Evolutionary conservation across 1,140 invertebrate species (phyloP).

Genomic region (Anastrepha ludens): DNA sequence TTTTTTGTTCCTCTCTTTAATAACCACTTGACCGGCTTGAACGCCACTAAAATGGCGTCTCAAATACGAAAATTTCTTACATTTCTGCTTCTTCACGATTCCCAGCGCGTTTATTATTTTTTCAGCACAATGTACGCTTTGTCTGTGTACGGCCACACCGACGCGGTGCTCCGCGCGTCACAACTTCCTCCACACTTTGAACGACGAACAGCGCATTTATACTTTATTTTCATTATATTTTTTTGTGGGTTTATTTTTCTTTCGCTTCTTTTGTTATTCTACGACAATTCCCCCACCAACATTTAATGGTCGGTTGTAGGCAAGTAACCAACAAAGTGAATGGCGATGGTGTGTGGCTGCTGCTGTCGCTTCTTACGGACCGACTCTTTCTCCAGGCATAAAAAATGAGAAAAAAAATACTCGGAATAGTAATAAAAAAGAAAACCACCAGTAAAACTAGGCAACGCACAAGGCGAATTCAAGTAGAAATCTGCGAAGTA

Average conservation of each 20-base stretch:
- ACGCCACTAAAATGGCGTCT: slow-evolving; percentile 44
- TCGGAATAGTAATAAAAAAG: neutral
- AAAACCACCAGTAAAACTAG: neutral
- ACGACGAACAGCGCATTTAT: slow-evolving; percentile 8
- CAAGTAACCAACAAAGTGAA: slow-evolving; percentile 3
- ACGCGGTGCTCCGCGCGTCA: neutral
- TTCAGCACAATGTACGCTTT: slow-evolving; percentile 48
- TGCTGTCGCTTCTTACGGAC: neutral
- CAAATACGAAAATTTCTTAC: slow-evolving; percentile 39
- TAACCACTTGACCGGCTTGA: slow-evolving; percentile 48
- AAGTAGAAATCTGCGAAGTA: neutral
- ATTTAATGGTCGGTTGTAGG: neutral
- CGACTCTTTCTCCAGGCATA: neutral
- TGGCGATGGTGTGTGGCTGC: neutral
- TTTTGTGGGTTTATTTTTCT: slow-evolving; percentile 41
- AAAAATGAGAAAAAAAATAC: neutral
- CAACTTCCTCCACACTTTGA: neutral
- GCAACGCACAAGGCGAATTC: neutral
- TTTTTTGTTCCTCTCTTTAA: neutral
- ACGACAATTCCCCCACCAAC: slow-evolving; percentile 24
- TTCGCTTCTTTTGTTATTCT: slow-evolving; percentile 44
- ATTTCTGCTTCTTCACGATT: slow-evolving; percentile 35
- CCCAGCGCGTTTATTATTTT: slow-evolving; percentile 49
- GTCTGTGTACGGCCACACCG: neutral
- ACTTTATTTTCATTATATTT: slow-evolving; percentile 41